Conservation (phyloP, 1,140 invertebrate genomes). For the Apis laboriosa region DNA sequence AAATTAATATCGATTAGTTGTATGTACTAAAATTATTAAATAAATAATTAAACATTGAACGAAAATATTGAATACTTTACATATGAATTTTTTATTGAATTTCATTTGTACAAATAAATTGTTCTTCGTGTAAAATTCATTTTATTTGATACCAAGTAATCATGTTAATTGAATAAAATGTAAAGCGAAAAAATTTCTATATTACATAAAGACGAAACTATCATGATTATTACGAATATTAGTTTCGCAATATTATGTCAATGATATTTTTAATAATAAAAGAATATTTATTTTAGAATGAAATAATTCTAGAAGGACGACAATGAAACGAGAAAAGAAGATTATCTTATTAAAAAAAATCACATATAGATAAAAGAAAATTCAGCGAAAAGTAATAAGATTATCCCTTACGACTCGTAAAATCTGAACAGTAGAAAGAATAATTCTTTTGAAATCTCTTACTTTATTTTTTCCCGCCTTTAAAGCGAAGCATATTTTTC, state of each 20-base stretch:
- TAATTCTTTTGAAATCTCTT: not conserved
- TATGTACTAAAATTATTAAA: not conserved
- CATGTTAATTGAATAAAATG: not conserved
- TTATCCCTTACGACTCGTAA: slow-evolving; percentile 2
- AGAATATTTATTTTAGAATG: too few species aligned
- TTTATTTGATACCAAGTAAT: fast-evolving
- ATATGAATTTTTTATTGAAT: not conserved
- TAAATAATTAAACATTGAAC: not conserved
- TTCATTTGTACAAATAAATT: not conserved
- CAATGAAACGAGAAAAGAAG: too few species aligned
- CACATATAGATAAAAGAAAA: not conserved
- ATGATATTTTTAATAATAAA: not conserved
- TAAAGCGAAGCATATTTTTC: not conserved
- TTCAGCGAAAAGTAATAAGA: not conserved
- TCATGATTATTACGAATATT: not conserved
- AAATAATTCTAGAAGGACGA: not conserved
- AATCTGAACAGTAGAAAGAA: not conserved
- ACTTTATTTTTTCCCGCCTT: not conserved
- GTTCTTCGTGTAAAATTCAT: not conserved
- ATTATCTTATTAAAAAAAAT: not conserved
- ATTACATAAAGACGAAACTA: not conserved
- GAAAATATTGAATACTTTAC: not conserved
- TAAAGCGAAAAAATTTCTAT: not conserved
- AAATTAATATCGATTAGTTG: slow-evolving; percentile 9
- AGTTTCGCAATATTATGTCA: too few species aligned